phyloP scores from a whole-genome alignment of 2,888 invertebrate genomes.

The Trissolcus brochymenae region DNA sequence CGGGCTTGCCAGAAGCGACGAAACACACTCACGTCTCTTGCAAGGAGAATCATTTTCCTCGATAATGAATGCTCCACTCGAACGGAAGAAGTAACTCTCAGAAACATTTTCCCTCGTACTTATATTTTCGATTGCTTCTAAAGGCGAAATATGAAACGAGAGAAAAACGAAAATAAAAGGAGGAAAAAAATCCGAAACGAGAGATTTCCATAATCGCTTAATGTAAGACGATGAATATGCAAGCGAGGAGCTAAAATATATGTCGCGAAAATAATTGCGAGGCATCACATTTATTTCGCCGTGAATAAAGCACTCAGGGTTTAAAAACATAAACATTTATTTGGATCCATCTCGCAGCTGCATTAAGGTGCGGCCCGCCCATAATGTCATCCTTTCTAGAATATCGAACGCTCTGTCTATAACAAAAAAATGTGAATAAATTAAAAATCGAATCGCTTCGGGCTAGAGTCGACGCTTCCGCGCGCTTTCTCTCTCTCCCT shows the following conservation, averaged over 20 bases:
- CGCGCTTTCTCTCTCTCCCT: conserved; percentile 12
- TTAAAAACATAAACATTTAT: conserved; percentile 14
- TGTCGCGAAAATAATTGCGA: conserved; percentile 15
- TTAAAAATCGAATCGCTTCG: conserved; percentile 43
- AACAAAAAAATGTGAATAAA: conserved; percentile 42
- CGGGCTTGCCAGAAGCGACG: conserved; percentile 13
- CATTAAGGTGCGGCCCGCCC: conserved; percentile 18
- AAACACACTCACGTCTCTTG: conserved; percentile 12
- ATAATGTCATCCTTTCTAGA: too few relatives aligned
- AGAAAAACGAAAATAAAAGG: neutral
- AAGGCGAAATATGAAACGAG: neutral
- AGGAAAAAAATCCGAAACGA: neutral
- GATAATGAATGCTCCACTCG: conserved; percentile 29
- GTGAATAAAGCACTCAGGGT: conserved; percentile 4
- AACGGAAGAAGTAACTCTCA: conserved; percentile 3
- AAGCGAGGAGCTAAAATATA: too few relatives aligned
- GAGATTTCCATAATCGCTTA: conserved; percentile 4
- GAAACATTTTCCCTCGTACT: neutral
- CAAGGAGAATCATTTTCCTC: conserved; percentile 22
- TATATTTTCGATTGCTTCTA: conserved; percentile 6
- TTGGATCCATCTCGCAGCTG: conserved; percentile 25
- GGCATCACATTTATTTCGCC: conserved; percentile 26
- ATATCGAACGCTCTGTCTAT: conserved; percentile 23
- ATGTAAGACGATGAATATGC: conserved; percentile 1
- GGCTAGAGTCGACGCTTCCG: conserved; percentile 28